These are phyloP conservation scores for Cettia cetti DNA, from an alignment of 2,113 vertebrate genomes.

Conservation along the genomic window DNA sequence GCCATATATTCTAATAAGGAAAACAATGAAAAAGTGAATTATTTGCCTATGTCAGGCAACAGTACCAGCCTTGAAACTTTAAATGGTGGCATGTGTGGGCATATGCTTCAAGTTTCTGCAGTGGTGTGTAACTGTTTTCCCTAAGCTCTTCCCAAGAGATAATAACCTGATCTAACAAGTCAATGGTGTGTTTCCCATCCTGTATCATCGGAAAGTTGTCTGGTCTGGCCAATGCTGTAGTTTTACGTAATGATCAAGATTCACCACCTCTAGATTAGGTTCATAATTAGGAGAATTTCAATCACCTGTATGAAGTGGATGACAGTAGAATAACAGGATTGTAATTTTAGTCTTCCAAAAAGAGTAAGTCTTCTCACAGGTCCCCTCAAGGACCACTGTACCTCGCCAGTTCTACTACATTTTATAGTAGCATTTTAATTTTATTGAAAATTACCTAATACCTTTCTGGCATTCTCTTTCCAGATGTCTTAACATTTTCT, in stretches of 20 bases:
- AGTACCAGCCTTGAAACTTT: background rate
- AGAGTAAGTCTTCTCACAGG: conserved; percentile 10
- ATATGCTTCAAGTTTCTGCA: background rate
- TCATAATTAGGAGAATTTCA: background rate
- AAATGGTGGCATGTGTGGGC: background rate
- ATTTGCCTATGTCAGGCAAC: background rate
- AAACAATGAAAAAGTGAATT: background rate
- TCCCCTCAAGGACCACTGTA: conserved; percentile 63
- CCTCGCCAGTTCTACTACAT: background rate
- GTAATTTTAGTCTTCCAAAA: conserved; percentile 53
- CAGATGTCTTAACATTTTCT: background rate
- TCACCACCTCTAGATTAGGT: background rate
- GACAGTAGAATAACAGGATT: background rate
- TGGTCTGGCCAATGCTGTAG: background rate
- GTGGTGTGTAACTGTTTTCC: background rate
- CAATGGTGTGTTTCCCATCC: background rate
- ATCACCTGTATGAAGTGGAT: background rate
- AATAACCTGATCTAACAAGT: background rate
- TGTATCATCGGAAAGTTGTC: background rate
- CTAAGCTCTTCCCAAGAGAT: background rate
- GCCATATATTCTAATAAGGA: background rate
- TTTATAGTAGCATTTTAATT: background rate
- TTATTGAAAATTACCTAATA: background rate
- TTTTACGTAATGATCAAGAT: background rate
- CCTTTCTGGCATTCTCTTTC: background rate